Conservation (phyloP, 2,113 vertebrate species). For the Amphilophus citrinellus region DNA sequence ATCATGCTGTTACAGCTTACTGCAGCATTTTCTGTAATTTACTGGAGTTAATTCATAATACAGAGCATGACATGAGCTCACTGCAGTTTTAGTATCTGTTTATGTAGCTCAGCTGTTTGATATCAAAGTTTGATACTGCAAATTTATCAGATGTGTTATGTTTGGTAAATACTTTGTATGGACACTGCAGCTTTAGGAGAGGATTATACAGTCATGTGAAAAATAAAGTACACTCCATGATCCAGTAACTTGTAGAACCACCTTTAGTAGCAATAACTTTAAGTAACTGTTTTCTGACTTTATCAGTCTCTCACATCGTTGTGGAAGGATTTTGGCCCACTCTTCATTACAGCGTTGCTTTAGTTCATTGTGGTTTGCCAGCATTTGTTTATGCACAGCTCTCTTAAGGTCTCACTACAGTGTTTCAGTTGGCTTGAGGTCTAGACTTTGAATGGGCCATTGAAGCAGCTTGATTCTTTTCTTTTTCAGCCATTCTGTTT, state of each 20-base stretch:
- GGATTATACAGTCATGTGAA: not conserved
- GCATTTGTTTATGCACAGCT: not conserved
- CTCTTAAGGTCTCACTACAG: not conserved
- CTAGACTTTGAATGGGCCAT: not conserved
- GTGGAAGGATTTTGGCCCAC: not conserved
- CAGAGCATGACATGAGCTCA: not conserved
- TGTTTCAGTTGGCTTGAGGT: not conserved
- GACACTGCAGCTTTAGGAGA: not conserved
- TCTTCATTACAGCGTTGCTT: not conserved
- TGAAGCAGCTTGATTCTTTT: not conserved
- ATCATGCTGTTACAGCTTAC: not conserved
- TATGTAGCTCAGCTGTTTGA: not conserved
- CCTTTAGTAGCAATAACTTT: too few species aligned
- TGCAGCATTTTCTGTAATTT: not conserved
- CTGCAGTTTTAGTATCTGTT: not conserved
- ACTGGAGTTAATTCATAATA: not conserved
- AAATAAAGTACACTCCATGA: too few species aligned
- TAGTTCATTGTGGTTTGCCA: not conserved
- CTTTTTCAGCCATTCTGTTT: not conserved
- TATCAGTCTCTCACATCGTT: too few species aligned
- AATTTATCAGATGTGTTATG: not conserved
- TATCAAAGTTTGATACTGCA: not conserved
- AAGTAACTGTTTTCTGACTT: too few species aligned
- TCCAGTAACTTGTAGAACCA: too few species aligned
- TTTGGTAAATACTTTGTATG: not conserved